A percentile compares a stretch with the other conserved stretches of the same genome.
Evolutionary conservation across 64 coral and sea anemone species (phyloP).

Genomic region (Hydrozoanthus tunicans): DNA sequence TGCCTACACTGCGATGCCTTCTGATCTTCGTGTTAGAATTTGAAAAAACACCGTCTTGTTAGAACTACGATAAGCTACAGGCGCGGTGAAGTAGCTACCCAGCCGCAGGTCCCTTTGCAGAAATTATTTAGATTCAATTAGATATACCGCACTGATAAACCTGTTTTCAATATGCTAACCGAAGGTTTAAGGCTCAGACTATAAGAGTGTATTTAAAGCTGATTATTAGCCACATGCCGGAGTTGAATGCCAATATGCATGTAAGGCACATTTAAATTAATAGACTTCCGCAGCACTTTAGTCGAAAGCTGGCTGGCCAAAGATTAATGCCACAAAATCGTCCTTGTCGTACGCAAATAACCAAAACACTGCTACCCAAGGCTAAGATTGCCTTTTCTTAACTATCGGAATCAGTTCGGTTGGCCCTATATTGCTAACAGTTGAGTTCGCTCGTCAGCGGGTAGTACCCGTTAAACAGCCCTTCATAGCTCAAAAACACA

Average conservation of each 20-base stretch:
- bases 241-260: constrained; percentile 7
- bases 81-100: constrained; percentile 4
- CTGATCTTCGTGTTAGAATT: constrained; percentile 1
- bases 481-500: neutral
- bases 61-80: constrained; percentile 10
- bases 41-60: constrained; percentile 11
- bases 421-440: no score
- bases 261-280: constrained; percentile 9
- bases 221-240: constrained; percentile 10
- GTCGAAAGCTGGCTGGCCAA: no score
- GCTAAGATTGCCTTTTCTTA: no score
- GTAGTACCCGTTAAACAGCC: neutral
- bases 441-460: no score
- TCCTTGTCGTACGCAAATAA: no score
- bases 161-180: constrained; percentile 12
- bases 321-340: no score
- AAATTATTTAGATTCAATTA: constrained; percentile 6
- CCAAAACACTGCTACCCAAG: no score
- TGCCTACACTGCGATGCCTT: constrained; percentile 1
- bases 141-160: constrained; percentile 11
- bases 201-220: constrained; percentile 4
- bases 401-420: no score
- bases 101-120: constrained; percentile 4
- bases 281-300: neutral
- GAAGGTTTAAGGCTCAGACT: constrained; percentile 5